Conservation (phyloP, 2,888 invertebrate genomes). For the Torymus aiolomorphi region DNA sequence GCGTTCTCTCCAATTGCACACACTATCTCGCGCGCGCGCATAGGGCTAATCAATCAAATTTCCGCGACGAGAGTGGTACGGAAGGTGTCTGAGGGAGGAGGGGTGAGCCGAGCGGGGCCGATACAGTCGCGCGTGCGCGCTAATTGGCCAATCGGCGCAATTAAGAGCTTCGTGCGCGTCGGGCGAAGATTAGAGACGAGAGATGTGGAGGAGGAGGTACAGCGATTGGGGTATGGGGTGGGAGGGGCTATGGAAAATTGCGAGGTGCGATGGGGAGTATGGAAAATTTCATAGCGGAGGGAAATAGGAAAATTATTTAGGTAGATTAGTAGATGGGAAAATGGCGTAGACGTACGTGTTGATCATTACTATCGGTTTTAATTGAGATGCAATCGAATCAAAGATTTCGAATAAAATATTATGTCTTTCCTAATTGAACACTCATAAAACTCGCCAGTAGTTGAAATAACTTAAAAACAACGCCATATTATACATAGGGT, state of each 20-base stretch:
- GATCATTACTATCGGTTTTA: too few relatives aligned
- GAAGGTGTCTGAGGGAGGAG: constrained; percentile 39
- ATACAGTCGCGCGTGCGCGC: constrained; percentile 7
- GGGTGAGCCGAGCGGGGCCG: background rate
- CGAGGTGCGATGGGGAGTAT: background rate
- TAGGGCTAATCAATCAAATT: constrained; percentile 51
- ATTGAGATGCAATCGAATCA: too few relatives aligned
- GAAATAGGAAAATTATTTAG: too few relatives aligned
- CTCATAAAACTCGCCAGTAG: too few relatives aligned
- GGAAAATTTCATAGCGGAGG: too few relatives aligned
- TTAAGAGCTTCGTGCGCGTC: constrained; percentile 17
- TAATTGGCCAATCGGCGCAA: constrained; percentile 50
- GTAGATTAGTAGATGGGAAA: too few relatives aligned
- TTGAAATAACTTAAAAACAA: too few relatives aligned
- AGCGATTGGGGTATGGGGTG: background rate
- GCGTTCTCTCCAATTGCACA: background rate
- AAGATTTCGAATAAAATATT: too few relatives aligned
- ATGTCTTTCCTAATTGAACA: too few relatives aligned
- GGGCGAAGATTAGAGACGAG: constrained; percentile 18
- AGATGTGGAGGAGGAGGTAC: background rate
- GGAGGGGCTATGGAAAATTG: background rate
- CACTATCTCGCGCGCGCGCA: too few relatives aligned
- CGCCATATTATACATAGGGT: too few relatives aligned
- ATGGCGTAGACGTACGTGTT: too few relatives aligned
- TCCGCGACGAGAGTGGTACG: constrained; percentile 44